Percentiles rank a stretch among this genome's conserved stretches.
Evolutionary conservation across 1,140 invertebrate species (phyloP).

Genomic region (Mactra quadrangularis): DNA sequence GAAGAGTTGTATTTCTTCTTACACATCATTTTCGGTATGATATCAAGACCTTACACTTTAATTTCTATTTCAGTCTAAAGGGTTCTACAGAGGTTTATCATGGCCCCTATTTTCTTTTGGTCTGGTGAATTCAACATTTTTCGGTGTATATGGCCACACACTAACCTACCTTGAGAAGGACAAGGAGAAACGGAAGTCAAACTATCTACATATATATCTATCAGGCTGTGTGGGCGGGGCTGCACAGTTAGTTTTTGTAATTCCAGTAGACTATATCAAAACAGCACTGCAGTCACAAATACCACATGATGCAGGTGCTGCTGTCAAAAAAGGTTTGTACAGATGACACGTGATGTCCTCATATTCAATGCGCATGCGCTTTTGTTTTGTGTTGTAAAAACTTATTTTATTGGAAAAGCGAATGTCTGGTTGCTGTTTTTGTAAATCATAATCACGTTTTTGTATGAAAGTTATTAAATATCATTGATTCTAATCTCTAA

Average conservation of each 20-base stretch:
- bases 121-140: slow-evolving; percentile 88
- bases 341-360: too few species aligned
- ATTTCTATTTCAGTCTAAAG: slow-evolving; percentile 84
- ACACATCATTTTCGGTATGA: too few species aligned
- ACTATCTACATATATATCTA: slow-evolving; percentile 82
- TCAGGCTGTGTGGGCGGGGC: slow-evolving; percentile 87
- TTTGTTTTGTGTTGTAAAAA: too few species aligned
- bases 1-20: too few species aligned
- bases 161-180: slow-evolving; percentile 83
- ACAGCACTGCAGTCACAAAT: slow-evolving; percentile 87
- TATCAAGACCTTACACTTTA: too few species aligned
- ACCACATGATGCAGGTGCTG: slow-evolving; percentile 60
- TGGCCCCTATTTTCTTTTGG: slow-evolving; percentile 88
- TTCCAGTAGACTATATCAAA: slow-evolving; percentile 89
- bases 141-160: slow-evolving; percentile 88
- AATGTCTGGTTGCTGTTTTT: too few species aligned
- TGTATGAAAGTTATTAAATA: too few species aligned
- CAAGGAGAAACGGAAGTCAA: slow-evolving; percentile 64
- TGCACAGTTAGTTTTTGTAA: slow-evolving; percentile 86
- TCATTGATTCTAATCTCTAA: too few species aligned
- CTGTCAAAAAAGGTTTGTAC: too few species aligned
- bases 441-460: too few species aligned
- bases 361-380: too few species aligned
- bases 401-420: too few species aligned
- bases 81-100: slow-evolving; percentile 89